phyloP scores from a whole-genome alignment of 1,140 invertebrate genomes.

The Drosophila hydei region DNA sequence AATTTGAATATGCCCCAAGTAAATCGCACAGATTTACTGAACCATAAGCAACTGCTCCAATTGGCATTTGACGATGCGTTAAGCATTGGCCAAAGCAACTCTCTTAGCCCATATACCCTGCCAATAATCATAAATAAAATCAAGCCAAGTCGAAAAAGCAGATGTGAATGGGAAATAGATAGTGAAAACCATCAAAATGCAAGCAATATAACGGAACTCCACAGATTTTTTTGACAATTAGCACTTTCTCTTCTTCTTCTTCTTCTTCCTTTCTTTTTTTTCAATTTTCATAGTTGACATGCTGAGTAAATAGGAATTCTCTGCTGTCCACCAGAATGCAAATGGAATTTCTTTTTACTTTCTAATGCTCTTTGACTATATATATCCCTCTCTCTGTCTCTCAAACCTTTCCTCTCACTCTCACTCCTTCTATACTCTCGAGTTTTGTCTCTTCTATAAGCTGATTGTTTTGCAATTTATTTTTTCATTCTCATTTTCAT shows the following conservation, averaged over 20 bases:
- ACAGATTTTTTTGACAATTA: not conserved
- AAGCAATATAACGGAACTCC: no score
- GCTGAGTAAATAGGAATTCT: no score
- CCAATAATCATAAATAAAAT: no score
- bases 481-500: constrained; percentile 19
- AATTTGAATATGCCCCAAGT: constrained; percentile 67
- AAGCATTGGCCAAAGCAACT: constrained; percentile 6
- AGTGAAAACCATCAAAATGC: no score
- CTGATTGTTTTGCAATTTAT: constrained; percentile 15
- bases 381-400: not conserved
- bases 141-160: not conserved
- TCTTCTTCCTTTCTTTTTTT: no score
- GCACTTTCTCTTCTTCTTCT: not conserved
- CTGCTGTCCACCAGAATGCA: constrained; percentile 9
- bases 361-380: not conserved
- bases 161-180: not conserved
- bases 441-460: constrained; percentile 18
- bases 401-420: not conserved
- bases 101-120: no score
- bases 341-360: constrained; percentile 13
- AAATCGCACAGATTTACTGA: constrained; percentile 57
- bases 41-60: constrained; percentile 45
- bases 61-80: constrained; percentile 44
- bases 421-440: not conserved
- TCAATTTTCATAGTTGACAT: no score